Conservation (phyloP, 2,888 invertebrate species). For the Busseola fusca region DNA sequence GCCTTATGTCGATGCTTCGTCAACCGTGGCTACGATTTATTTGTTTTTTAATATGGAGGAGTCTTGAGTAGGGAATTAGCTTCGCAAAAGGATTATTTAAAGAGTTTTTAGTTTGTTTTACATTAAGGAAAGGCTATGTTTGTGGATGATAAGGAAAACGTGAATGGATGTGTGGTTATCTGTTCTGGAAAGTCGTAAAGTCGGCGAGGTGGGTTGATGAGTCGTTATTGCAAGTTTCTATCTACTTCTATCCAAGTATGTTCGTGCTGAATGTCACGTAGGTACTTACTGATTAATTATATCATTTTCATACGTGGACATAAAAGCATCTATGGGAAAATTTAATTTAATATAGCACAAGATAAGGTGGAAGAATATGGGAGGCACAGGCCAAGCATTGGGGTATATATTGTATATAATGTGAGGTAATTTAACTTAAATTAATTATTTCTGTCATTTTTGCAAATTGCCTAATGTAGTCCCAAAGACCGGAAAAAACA, state of each 20-base stretch:
- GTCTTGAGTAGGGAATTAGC: slow-evolving; percentile 48
- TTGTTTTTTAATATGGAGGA: slow-evolving; percentile 54
- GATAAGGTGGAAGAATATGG: no score
- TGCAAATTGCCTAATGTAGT: neutral
- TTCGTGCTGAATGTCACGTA: slow-evolving; percentile 14
- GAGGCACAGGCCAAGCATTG: no score
- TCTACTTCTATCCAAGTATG: neutral
- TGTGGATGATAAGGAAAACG: slow-evolving; percentile 33
- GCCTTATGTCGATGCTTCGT: slow-evolving; percentile 58
- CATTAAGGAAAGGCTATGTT: slow-evolving; percentile 35
- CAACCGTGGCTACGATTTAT: slow-evolving; percentile 58
- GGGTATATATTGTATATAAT: no score
- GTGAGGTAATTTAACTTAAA: no score
- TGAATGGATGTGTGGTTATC: slow-evolving; percentile 27
- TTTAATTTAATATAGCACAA: no score
- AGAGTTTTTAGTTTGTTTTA: slow-evolving; percentile 48
- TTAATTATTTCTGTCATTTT: neutral
- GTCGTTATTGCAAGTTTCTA: slow-evolving; percentile 25
- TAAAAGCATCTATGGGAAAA: neutral
- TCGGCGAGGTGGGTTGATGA: slow-evolving; percentile 22
- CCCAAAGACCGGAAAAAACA: neutral
- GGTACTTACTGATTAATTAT: neutral
- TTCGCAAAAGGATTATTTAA: slow-evolving; percentile 44
- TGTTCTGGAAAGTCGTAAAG: slow-evolving; percentile 49
- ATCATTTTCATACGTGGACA: neutral